Base-by-base conservation (phyloP, 1,140 invertebrate genomes). In the Heliconius himera region DNA sequence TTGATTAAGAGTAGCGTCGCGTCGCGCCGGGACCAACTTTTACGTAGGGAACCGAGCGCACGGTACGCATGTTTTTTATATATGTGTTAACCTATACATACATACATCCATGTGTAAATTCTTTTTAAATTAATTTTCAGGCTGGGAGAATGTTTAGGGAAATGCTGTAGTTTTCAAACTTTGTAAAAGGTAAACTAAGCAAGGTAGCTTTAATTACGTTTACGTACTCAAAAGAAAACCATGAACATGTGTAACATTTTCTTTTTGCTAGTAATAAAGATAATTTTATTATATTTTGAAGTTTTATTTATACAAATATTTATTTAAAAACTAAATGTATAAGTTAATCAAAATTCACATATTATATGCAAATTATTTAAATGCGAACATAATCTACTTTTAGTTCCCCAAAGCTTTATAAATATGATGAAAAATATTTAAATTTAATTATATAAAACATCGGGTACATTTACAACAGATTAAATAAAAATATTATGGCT, bases 1-100 rank as follows among this genome's bases (percentile, higher is more conserved):
- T 76, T 78, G 74, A 81, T 81, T 81, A 78, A 81, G 78, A 81
- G 73, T 76, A 78, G 73, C 75, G 77, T 76, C 71, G 70, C 60
- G 60, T 29, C 60, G 9, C 60, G 60, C n/a, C n/a, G 22, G 56
- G 60, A 66, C 0, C 9, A 72, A 72, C 13, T 72, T 72, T 38
- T n/a, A 16, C 36, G 13, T 18, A 9, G 36, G 70, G 9, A 72
- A 38, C 36, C 18, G 70, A 41, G 70, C n/a, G 36, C 70, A 26
- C 36, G 36, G 33, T 20, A 72, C 70, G 70, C 70, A 72, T 41
- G 70, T 72, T 72, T 38, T 29, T 29, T 13, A 8, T 22, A 56
- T 56, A 56, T 46, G 41, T 46, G 41, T 46, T 13, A 4, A 46
- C 41, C 41, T 46, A 46, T 3, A 46, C 26, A 66, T 66, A 46